Percentiles rank a stretch among this genome's conserved stretches.
These are phyloP conservation scores for Lontra canadensis DNA, from an alignment of 2,113 vertebrate genomes.

Conservation along the genomic window DNA sequence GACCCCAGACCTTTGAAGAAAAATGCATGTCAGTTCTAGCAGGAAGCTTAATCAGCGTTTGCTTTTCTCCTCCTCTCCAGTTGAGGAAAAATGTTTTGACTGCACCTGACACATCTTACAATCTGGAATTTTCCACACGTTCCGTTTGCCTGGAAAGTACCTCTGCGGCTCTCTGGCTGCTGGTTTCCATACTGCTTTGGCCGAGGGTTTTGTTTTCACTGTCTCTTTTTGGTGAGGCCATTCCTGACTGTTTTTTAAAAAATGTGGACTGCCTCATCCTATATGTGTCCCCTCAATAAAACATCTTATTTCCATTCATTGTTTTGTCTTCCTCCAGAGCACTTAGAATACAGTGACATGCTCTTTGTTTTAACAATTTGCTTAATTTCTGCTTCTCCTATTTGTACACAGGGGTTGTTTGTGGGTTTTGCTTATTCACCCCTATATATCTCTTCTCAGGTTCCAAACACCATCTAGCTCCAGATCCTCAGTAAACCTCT, in stretches of 20 bases:
- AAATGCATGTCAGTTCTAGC: not conserved
- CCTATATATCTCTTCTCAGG: not conserved
- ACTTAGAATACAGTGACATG: not conserved
- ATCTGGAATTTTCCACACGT: not conserved
- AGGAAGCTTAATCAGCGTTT: not conserved
- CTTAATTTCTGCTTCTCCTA: not conserved
- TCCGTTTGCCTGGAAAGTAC: not conserved
- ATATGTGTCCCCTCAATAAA: not conserved
- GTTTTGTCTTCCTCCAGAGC: too few species aligned
- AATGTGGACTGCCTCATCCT: not conserved
- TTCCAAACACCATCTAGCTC: not conserved
- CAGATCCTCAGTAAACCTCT: too few species aligned
- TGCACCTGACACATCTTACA: rapidly evolving
- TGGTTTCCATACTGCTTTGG: not conserved
- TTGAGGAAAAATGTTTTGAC: not conserved
- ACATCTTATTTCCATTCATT: not conserved
- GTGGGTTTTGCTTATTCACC: not conserved
- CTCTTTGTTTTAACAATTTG: not conserved
- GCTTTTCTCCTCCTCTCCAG: not conserved
- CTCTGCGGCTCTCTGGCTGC: not conserved
- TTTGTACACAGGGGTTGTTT: not conserved
- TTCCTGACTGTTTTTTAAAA: not conserved
- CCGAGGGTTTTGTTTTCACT: not conserved
- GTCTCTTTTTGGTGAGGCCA: not conserved
- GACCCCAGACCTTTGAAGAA: not conserved